Percentiles rank a stretch among this genome's conserved stretches.
Conservation (phyloP, 2,113 vertebrate species). For the Xiphophorus hellerii region DNA sequence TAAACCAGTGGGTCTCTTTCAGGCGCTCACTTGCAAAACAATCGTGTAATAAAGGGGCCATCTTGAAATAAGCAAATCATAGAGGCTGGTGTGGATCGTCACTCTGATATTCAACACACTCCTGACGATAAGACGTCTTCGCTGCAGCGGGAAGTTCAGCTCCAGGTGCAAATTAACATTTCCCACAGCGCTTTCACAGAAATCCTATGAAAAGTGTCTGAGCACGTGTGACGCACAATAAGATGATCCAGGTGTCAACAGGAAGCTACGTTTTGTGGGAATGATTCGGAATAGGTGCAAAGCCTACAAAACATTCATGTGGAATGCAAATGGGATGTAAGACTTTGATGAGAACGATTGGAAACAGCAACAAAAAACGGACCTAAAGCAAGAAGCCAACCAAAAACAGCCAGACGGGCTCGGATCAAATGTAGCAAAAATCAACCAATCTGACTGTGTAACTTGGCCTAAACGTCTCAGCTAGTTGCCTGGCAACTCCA, state of each 20-base stretch:
- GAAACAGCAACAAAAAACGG: too few relatives aligned
- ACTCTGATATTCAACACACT: not conserved
- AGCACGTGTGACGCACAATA: too few relatives aligned
- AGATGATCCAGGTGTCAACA: too few relatives aligned
- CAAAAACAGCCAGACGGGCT: not conserved
- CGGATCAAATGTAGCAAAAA: not conserved
- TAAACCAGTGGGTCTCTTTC: conserved; percentile 39
- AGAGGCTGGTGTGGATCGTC: not conserved
- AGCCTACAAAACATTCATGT: too few relatives aligned
- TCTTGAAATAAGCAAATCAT: not conserved
- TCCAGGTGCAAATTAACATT: too few relatives aligned
- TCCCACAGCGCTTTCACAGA: too few relatives aligned
- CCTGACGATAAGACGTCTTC: not conserved
- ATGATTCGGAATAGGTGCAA: too few relatives aligned
- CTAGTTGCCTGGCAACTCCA: conserved; percentile 4
- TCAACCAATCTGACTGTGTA: not conserved
- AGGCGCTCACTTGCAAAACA: conserved; percentile 31
- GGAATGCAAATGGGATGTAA: too few relatives aligned
- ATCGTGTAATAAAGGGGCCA: not conserved
- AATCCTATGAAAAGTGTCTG: too few relatives aligned
- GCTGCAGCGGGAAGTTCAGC: not conserved
- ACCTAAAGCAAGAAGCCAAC: not conserved
- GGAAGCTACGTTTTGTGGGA: too few relatives aligned
- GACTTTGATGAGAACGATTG: too few relatives aligned
- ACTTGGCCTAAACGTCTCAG: not conserved